These are phyloP conservation scores for Sphaerophoria rueppellii DNA, from an alignment of 2,888 invertebrate species.

Conservation along the genomic window DNA sequence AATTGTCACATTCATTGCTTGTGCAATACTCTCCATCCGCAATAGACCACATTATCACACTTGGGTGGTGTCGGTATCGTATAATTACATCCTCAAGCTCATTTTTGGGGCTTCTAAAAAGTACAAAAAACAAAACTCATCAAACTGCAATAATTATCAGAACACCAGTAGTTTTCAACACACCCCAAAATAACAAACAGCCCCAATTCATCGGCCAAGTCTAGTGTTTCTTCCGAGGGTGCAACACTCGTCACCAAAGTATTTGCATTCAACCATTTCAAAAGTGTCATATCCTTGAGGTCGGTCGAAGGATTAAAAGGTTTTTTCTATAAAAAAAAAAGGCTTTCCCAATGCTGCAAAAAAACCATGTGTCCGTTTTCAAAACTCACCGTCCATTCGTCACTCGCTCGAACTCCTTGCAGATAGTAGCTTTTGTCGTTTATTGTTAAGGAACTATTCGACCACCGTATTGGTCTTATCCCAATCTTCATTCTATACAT, in stretches of 20 bases:
- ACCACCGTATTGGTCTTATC: constrained; percentile 43
- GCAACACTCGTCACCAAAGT: constrained; percentile 15
- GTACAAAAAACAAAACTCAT: constrained; percentile 2
- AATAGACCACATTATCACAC: constrained; percentile 57
- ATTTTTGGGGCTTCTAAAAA: constrained; percentile 46
- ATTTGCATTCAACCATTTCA: constrained; percentile 57
- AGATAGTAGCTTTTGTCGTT: constrained; percentile 45
- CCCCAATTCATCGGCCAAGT: constrained; percentile 54
- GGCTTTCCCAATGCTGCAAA: not conserved
- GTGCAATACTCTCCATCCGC: not conserved
- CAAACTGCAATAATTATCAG: not conserved
- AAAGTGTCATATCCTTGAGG: constrained; percentile 39
- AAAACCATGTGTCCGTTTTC: not conserved
- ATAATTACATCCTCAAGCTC: constrained; percentile 24
- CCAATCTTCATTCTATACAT: constrained; percentile 53
- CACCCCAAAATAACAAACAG: constrained; percentile 50
- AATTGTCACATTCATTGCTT: not conserved
- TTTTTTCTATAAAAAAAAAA: constrained; percentile 20
- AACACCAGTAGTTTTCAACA: not conserved
- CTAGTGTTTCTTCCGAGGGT: constrained; percentile 42
- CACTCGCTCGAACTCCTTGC: constrained; percentile 29
- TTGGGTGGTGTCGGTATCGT: constrained; percentile 51
- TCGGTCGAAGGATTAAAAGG: constrained; percentile 15
- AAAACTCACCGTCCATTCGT: constrained; percentile 36
- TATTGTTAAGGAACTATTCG: constrained; percentile 35